Evolutionary conservation across 35 echinoderm and acorn worm species (phyloP).

Genomic region (Antedon bifida): DNA sequence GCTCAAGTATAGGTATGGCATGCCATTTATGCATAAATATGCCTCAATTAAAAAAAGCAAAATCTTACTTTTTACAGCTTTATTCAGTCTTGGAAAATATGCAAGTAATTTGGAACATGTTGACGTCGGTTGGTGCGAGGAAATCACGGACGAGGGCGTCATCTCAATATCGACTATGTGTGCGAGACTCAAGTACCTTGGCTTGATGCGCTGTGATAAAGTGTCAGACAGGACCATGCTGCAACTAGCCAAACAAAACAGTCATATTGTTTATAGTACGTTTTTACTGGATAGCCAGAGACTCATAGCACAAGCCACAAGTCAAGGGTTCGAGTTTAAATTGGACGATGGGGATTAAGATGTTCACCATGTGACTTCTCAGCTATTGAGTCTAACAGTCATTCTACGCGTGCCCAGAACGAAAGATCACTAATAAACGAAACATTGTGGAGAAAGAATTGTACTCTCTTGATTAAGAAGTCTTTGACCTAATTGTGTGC

Average conservation of each 20-base stretch:
- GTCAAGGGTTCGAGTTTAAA: slow-evolving; percentile 3
- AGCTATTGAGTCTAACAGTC: too few relatives aligned
- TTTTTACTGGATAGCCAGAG: slow-evolving; percentile 41
- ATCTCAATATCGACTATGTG: slow-evolving; percentile 19
- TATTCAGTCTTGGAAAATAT: slow-evolving; percentile 20
- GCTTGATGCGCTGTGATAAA: slow-evolving; percentile 24
- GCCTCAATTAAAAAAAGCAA: too few relatives aligned
- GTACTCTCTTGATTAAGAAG: too few relatives aligned
- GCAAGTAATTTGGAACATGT: slow-evolving; percentile 18
- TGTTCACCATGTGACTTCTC: too few relatives aligned
- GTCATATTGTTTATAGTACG: slow-evolving; percentile 34
- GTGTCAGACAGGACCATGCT: slow-evolving; percentile 10
- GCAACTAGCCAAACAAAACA: slow-evolving; percentile 12
- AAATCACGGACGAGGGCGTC: slow-evolving; percentile 20
- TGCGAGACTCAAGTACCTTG: slow-evolving; percentile 28
- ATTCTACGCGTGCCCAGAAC: too few relatives aligned
- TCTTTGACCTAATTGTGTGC: too few relatives aligned
- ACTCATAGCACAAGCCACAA: slow-evolving; percentile 20
- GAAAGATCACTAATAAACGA: too few relatives aligned
- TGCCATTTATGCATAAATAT: too few relatives aligned
- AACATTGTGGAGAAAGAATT: too few relatives aligned
- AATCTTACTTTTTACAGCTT: slow-evolving; percentile 14
- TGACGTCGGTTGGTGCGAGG: slow-evolving; percentile 29
- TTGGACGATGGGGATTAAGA: neutral
- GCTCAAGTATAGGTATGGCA: too few relatives aligned